A percentile compares a stretch with the other conserved stretches of the same genome.
Evolutionary conservation across 2,888 invertebrate species (phyloP).

Genomic region (Malacosoma neustria): DNA sequence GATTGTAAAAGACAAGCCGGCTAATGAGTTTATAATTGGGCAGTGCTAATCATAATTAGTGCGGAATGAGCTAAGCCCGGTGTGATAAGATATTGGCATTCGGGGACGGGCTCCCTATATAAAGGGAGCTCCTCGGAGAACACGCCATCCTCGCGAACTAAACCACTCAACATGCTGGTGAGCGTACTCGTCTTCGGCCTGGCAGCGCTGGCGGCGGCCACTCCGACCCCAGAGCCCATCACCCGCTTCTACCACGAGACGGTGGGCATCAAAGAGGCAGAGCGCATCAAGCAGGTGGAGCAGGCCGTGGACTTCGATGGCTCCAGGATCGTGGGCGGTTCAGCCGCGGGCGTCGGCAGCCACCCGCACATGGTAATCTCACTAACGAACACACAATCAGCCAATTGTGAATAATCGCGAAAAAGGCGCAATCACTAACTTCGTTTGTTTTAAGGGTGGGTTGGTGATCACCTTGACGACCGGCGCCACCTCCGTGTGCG

Average conservation of each 20-base stretch:
- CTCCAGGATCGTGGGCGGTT: constrained; percentile 24
- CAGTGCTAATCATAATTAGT: not conserved
- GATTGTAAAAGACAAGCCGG: too few relatives aligned
- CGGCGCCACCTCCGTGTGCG: constrained; percentile 24
- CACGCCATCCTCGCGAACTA: not conserved
- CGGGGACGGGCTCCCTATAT: not conserved
- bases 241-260: constrained; percentile 21
- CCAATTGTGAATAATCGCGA: not conserved
- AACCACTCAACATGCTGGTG: not conserved
- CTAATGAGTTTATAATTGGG: too few relatives aligned
- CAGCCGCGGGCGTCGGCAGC: constrained; percentile 16
- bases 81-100: not conserved
- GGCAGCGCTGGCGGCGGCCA: constrained; percentile 9
- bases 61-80: not conserved
- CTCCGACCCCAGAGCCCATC: constrained; percentile 15
- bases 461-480: constrained; percentile 23
- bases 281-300: constrained; percentile 21
- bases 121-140: not conserved
- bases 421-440: not conserved
- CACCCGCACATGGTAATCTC: constrained; percentile 21
- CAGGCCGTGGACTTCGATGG: constrained; percentile 17
- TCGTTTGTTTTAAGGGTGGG: constrained; percentile 14
- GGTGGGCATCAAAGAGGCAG: constrained; percentile 24
- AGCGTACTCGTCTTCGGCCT: constrained; percentile 1
- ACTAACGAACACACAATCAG: not conserved